Evolutionary conservation across 1,140 invertebrate species (phyloP), one percentile per base, ranked within the genome.

Genomic region (Coptotermes formosanus): DNA sequence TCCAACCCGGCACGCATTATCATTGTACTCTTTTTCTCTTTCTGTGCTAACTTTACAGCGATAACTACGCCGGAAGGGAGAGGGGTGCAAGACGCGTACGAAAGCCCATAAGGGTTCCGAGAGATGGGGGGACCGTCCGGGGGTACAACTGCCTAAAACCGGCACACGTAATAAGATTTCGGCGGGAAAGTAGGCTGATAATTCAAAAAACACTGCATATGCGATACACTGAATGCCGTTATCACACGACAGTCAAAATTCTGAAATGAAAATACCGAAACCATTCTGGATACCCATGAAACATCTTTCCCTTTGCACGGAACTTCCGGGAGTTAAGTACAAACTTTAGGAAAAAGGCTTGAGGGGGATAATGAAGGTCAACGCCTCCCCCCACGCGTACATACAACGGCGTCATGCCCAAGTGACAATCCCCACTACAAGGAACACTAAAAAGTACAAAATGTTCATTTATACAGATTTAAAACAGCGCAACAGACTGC

Each of bases 331-430:
- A 25, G 43, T 85, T 30, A 59, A 14, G 30, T 69, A 48, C 43
- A 21, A 44, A 82, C 11, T 45, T 64, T 44, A 21, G 75, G 38
- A 38, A 38, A 38, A 44, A 82, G 21, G 85, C 38, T 81, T 2
- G 64, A 25, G 48, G 30, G 85, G 32, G 81, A 75, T 4, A 86
- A 82, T 75, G 85, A 69, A 64, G 85, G 64, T 69, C 85, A 86
- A 59, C 48, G 55, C 55, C 38, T 48, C 84, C 75, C 64, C 3
- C 64, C 64, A 75, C n/a, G 25, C 64, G 64, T 75, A 75, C 64
- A 25, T 75, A 75, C 64, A 75, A 75, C n/a, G 9, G 64, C 64
- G 64, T 75, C 64, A 75, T 75, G 64, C n/a, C 64, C 64, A 75
- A 75, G n/a, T 75, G n/a, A 75, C 64, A 75, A 75, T 75, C 64